Percentiles rank a stretch among this genome's conserved stretches.
These are phyloP conservation scores for Caenorhabditis wallacei DNA, from an alignment of 2,888 invertebrate genomes.

Conservation along the genomic window DNA sequence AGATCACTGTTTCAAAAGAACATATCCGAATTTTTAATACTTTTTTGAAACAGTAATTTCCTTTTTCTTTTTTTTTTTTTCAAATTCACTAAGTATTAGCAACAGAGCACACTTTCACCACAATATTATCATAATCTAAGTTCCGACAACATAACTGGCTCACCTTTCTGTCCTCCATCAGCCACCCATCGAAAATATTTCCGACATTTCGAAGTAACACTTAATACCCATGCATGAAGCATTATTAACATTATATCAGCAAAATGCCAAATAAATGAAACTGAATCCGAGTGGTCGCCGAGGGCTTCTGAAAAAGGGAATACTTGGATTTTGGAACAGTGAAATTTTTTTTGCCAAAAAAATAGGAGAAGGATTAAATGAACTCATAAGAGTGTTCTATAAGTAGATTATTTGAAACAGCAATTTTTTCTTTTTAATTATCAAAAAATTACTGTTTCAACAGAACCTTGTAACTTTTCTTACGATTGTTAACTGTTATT, in stretches of 20 bases:
- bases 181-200: conserved; percentile 61
- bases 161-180: conserved; percentile 51
- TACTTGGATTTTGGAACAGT: neutral
- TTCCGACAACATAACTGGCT: too few species aligned
- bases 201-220: conserved; percentile 66
- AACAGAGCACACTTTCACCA: conserved; percentile 1
- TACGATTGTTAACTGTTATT: too few species aligned
- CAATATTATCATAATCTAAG: too few species aligned
- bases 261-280: conserved; percentile 70
- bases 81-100: too few species aligned
- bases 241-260: conserved; percentile 65
- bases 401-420: too few species aligned
- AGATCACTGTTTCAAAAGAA: too few species aligned
- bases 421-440: too few species aligned
- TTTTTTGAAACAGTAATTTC: neutral
- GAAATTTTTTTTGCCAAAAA: neutral
- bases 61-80: neutral
- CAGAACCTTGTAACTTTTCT: too few species aligned
- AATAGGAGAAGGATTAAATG: too few species aligned
- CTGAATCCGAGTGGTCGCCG: conserved; percentile 63
- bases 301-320: conserved; percentile 61
- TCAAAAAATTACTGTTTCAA: too few species aligned
- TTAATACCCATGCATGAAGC: conserved; percentile 63
- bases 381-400: too few species aligned
- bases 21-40: neutral